Conservation (phyloP, 2,888 invertebrate species). For the Trimorus sp. region DNA sequence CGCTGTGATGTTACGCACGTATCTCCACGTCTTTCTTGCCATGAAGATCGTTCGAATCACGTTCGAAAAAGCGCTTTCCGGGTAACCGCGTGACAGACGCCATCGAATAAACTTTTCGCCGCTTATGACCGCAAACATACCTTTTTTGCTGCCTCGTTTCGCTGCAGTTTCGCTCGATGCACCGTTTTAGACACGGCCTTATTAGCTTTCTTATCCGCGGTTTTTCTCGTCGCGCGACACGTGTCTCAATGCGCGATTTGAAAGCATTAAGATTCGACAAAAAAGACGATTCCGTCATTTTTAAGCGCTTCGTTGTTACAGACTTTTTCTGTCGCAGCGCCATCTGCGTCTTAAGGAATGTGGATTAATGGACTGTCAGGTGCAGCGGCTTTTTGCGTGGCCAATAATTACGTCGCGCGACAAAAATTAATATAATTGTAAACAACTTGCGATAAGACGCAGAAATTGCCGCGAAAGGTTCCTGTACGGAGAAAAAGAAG, state of each 20-base stretch:
- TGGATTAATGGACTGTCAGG: conserved; percentile 44
- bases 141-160: conserved; percentile 1
- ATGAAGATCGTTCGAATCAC: conserved; percentile 47
- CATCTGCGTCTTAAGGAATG: conserved; percentile 26
- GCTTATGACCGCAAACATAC: conserved; percentile 30
- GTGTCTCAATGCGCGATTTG: too few relatives aligned
- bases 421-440: conserved; percentile 31
- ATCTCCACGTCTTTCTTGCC: conserved; percentile 6
- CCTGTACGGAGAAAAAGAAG: too few relatives aligned
- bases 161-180: too few relatives aligned
- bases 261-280: too few relatives aligned
- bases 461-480: conserved; percentile 3
- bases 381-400: conserved; percentile 10
- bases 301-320: conserved; percentile 21
- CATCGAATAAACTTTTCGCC: conserved; percentile 47
- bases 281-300: not conserved
- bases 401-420: conserved; percentile 21
- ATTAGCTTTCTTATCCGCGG: too few relatives aligned
- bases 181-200: too few relatives aligned
- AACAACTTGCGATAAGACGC: conserved; percentile 11
- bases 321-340: conserved; percentile 28
- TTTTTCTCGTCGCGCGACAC: too few relatives aligned
- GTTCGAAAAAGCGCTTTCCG: conserved; percentile 46
- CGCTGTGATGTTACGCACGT: conserved; percentile 43
- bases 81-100: conserved; percentile 23